Conservation (phyloP, 2,113 vertebrate species). For the Henicopernis longicauda region DNA sequence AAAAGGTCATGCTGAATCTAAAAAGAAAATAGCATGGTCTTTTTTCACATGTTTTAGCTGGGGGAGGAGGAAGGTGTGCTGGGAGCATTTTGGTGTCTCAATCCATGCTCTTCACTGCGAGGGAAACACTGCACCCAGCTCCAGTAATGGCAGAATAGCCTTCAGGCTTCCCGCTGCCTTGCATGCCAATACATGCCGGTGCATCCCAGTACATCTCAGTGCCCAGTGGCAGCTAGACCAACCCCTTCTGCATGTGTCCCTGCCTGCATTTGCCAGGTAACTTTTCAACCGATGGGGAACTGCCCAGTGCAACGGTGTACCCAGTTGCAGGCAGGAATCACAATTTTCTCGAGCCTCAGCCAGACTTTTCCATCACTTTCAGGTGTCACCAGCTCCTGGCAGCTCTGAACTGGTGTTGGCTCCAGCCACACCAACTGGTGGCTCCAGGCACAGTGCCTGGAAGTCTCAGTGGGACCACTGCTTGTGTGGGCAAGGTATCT, state of each 20-base stretch:
- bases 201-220: neutral
- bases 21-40: neutral
- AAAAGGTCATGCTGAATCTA: neutral
- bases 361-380: neutral
- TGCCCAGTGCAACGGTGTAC: rapidly evolving
- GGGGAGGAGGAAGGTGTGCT: neutral
- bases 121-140: neutral
- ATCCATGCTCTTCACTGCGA: rapidly evolving
- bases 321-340: rapidly evolving
- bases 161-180: neutral
- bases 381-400: neutral
- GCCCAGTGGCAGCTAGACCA: neutral
- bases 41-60: rapidly evolving
- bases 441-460: neutral
- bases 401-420: neutral
- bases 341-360: neutral
- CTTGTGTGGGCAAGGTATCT: neutral
- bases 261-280: neutral
- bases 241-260: rapidly evolving
- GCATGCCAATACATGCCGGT: neutral
- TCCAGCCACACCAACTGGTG: neutral
- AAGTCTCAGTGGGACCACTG: neutral
- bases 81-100: neutral
- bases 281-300: rapidly evolving
- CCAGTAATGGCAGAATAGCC: neutral